These are phyloP conservation scores for Hydriomena furcata DNA, from an alignment of 2,888 invertebrate genomes.

Conservation along the genomic window DNA sequence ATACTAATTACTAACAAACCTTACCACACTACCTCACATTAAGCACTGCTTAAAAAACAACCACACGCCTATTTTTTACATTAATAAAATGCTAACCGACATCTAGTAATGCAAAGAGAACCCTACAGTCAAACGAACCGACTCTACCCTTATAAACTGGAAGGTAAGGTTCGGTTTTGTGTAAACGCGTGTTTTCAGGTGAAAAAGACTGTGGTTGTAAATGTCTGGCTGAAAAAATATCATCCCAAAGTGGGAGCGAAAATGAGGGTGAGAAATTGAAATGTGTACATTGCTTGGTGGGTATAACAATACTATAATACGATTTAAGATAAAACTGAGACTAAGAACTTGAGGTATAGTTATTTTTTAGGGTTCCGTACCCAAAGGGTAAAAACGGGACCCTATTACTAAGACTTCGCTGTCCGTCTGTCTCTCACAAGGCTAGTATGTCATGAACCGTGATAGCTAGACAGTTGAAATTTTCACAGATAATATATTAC, in stretches of 20 bases:
- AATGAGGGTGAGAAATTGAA: conserved; percentile 21
- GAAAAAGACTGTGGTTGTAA: background rate
- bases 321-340: no score
- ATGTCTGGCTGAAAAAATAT: conserved; percentile 25
- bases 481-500: no score
- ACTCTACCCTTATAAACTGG: background rate
- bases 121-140: background rate
- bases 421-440: no score
- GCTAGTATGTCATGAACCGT: no score
- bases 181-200: conserved; percentile 8
- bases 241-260: background rate
- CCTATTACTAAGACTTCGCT: no score
- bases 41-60: conserved; percentile 24
- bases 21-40: conserved; percentile 6
- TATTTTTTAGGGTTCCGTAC: no score
- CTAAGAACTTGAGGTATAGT: no score
- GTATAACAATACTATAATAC: no score
- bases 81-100: conserved; percentile 17
- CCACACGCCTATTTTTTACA: conserved; percentile 19
- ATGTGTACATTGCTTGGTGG: conserved; percentile 34
- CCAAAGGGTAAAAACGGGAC: no score
- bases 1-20: conserved; percentile 19
- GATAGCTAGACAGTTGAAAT: no score
- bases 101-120: conserved; percentile 2
- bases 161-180: conserved; percentile 16